phyloP scores from a whole-genome alignment of 2,888 invertebrate species.

The Sarcophaga rosellei region DNA sequence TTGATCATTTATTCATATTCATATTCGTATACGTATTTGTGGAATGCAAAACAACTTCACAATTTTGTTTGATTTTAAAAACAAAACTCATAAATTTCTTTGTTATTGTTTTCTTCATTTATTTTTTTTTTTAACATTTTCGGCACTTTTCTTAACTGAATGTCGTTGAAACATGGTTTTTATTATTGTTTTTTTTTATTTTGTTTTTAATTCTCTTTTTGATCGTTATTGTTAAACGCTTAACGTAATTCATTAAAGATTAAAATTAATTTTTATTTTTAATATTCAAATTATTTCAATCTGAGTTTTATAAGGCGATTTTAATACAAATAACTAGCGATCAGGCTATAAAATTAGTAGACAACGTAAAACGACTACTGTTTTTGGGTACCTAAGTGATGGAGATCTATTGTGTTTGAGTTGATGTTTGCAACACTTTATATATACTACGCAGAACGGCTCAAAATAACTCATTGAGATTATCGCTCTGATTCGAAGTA shows the following conservation, averaged over 20 bases:
- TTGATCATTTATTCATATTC: slow-evolving; percentile 57
- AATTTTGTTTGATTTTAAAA: slow-evolving; percentile 31
- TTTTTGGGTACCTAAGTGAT: slow-evolving; percentile 4
- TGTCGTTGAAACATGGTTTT: slow-evolving; percentile 4
- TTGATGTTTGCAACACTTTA: slow-evolving; percentile 33
- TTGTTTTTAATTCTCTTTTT: neutral
- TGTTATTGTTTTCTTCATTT: slow-evolving; percentile 19
- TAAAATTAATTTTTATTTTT: slow-evolving; percentile 62
- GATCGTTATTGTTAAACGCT: slow-evolving; percentile 40
- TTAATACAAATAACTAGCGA: slow-evolving; percentile 59
- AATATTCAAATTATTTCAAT: slow-evolving; percentile 58
- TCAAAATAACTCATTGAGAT: too few relatives aligned
- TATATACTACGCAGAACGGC: neutral
- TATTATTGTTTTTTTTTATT: slow-evolving; percentile 13
- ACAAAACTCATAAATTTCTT: slow-evolving; percentile 39
- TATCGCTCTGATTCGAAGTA: too few relatives aligned
- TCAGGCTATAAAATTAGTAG: slow-evolving; percentile 51
- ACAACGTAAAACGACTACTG: slow-evolving; percentile 60
- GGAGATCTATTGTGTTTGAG: slow-evolving; percentile 12
- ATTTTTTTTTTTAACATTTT: slow-evolving; percentile 30
- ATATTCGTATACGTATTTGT: slow-evolving; percentile 23
- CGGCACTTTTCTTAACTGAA: slow-evolving; percentile 15
- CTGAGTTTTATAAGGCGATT: slow-evolving; percentile 60
- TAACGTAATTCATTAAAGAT: slow-evolving; percentile 60
- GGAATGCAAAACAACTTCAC: slow-evolving; percentile 54